phyloP scores from a whole-genome alignment of 2,888 invertebrate species.

The Danaus chrysippus region DNA sequence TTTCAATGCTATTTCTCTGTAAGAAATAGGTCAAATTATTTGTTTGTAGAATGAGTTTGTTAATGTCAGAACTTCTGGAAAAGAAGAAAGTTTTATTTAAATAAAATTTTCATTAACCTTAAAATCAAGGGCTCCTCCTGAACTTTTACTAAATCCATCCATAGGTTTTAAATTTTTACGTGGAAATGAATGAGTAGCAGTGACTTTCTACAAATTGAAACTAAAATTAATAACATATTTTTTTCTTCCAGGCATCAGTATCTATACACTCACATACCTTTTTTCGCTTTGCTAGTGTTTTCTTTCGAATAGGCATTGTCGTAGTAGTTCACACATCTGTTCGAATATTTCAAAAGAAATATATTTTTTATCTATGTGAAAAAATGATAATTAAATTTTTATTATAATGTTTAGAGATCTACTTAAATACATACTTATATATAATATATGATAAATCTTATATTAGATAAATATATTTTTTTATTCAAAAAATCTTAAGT shows the following conservation, averaged over 20 bases:
- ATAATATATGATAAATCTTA: background rate
- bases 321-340: background rate
- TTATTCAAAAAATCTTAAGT: background rate
- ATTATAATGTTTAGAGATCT: background rate
- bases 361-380: constrained; percentile 2
- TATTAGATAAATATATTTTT: background rate
- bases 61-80: background rate
- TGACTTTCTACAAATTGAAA: constrained; percentile 18
- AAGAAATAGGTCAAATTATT: constrained; percentile 23
- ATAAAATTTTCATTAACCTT: constrained; percentile 7
- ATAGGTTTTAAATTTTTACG: constrained; percentile 17
- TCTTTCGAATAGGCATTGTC: constrained; percentile 28
- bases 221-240: background rate
- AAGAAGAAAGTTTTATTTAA: background rate
- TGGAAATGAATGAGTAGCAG: constrained; percentile 22
- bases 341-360: constrained; percentile 1
- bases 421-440: background rate
- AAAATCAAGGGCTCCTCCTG: constrained; percentile 11
- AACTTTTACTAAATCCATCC: constrained; percentile 17
- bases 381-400: background rate
- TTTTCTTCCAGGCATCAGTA: background rate
- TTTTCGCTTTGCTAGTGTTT: constrained; percentile 23
- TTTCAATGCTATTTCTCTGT: constrained; percentile 39
- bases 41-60: background rate
- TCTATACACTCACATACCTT: constrained; percentile 20